Evolutionary conservation across 2,888 invertebrate genomes (phyloP).

Genomic region (Apamea crenata): DNA sequence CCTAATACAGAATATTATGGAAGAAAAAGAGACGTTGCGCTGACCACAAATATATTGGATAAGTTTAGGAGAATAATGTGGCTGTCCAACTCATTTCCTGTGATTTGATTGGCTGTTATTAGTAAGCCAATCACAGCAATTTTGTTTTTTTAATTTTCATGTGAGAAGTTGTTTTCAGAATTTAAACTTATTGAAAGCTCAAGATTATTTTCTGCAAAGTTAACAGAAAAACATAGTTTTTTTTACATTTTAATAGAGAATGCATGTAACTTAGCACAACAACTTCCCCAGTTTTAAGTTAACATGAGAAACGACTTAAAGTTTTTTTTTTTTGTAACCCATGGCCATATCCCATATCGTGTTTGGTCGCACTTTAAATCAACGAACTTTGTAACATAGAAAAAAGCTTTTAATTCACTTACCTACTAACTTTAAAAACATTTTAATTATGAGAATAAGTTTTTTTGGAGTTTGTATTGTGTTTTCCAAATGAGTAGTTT

Average conservation of each 20-base stretch:
- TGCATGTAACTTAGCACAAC: not conserved
- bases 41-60: not conserved
- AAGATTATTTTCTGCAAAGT: not conserved
- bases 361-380: not conserved
- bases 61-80: not conserved
- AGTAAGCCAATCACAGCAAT: no score
- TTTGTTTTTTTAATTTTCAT: no score
- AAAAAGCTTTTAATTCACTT: constrained; percentile 19
- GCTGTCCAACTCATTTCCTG: not conserved
- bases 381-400: not conserved
- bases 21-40: not conserved
- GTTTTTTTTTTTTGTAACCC: not conserved
- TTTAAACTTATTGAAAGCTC: not conserved
- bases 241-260: not conserved
- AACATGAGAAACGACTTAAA: constrained; percentile 13
- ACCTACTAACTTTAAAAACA: not conserved
- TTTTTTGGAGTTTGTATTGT: constrained; percentile 25
- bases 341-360: not conserved
- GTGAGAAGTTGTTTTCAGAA: not conserved
- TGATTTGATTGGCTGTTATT: not conserved
- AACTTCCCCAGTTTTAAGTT: not conserved
- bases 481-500: constrained; percentile 9
- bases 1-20: not conserved
- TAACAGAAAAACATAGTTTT: not conserved
- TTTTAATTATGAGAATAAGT: constrained; percentile 24